A percentile compares a stretch with the other conserved stretches of the same genome.
These are phyloP conservation scores for Microcebus ravelobensis DNA, from an alignment of 2,113 vertebrate species.

Conservation along the genomic window DNA sequence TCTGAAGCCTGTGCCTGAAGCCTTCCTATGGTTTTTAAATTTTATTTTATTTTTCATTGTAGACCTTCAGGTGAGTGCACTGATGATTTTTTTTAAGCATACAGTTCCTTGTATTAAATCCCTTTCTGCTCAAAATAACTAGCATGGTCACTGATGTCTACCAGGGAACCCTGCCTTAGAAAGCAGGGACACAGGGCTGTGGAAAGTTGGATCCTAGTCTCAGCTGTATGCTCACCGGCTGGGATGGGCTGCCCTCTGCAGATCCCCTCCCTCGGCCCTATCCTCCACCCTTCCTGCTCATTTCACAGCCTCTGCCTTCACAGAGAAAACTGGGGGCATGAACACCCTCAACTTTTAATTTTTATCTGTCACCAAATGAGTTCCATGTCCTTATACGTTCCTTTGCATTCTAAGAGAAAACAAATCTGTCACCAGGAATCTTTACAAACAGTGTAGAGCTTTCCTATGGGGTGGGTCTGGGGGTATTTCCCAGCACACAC, in stretches of 20 bases:
- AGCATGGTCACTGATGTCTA: not conserved
- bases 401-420: not conserved
- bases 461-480: not conserved
- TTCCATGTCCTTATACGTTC: not conserved
- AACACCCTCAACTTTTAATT: not conserved
- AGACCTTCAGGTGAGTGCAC: not conserved
- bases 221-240: not conserved
- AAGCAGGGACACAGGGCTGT: not conserved
- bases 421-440: not conserved
- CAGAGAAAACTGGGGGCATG: not conserved
- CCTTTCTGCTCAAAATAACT: conserved; percentile 20
- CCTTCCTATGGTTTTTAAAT: not conserved
- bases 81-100: not conserved
- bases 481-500: not conserved
- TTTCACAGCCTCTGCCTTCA: not conserved
- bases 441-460: not conserved
- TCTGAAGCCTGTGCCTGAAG: not conserved
- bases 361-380: not conserved
- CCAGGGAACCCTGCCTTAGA: conserved; percentile 2
- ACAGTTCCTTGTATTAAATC: not conserved
- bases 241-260: not conserved
- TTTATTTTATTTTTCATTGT: too few relatives aligned
- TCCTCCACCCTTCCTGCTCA: not conserved
- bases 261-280: not conserved
- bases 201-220: not conserved